Evolutionary conservation across 1,140 invertebrate species (phyloP).

Genomic region (Uloborus diversus): DNA sequence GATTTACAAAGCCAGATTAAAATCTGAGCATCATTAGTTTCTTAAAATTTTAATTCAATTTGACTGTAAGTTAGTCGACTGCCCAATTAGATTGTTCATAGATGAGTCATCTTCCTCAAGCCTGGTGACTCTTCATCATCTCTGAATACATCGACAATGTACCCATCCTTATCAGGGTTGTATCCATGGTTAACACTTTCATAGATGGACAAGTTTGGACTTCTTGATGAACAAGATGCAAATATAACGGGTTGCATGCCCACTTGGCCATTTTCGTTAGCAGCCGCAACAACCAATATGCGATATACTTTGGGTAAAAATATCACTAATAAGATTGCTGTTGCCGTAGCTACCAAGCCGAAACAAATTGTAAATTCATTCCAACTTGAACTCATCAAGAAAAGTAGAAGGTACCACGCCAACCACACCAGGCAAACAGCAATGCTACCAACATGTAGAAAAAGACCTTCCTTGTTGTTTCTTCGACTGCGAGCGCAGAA

Average conservation of each 20-base stretch:
- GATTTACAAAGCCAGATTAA: too few species aligned
- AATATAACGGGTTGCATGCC: conserved; percentile 42
- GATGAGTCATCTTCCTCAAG: conserved; percentile 37
- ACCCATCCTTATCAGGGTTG: conserved; percentile 43
- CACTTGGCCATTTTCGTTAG: conserved; percentile 25
- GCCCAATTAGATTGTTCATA: too few species aligned
- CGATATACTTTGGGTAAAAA: conserved; percentile 72
- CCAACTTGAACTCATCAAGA: conserved; percentile 65
- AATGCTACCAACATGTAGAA: conserved; percentile 69
- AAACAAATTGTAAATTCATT: conserved; percentile 70
- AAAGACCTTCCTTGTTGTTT: conserved; percentile 72
- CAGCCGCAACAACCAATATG: conserved; percentile 67
- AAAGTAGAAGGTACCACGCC: conserved; percentile 69
- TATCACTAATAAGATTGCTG: conserved; percentile 69
- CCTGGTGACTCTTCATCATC: conserved; percentile 27
- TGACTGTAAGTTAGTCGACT: too few species aligned
- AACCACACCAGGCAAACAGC: conserved; percentile 68
- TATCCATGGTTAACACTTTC: conserved; percentile 51
- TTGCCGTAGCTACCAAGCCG: conserved; percentile 70
- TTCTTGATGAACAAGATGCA: conserved; percentile 18
- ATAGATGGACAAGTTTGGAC: conserved; percentile 39
- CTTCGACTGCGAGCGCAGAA: conserved; percentile 69
- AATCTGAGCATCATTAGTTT: too few species aligned
- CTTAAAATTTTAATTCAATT: too few species aligned
- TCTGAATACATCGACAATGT: conserved; percentile 25